Conservation (phyloP, 2,888 invertebrate genomes). For the Choristoneura rosaceana region DNA sequence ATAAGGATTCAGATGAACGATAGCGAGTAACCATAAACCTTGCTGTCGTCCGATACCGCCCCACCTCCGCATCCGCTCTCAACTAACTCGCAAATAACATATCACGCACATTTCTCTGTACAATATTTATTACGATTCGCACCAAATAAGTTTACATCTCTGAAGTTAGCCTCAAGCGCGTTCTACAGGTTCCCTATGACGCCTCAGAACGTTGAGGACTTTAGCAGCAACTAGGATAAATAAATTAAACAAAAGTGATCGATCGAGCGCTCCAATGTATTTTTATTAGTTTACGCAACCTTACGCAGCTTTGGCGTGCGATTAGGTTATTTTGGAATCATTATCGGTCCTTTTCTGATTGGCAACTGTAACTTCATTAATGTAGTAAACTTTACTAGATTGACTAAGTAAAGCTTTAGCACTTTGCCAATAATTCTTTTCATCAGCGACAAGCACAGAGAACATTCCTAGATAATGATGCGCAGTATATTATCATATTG, state of each 20-base stretch:
- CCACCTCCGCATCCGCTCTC: slow-evolving; percentile 43
- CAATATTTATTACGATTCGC: neutral
- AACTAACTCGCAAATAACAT: slow-evolving; percentile 16
- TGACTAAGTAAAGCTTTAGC: neutral
- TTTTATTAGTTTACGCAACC: too few relatives aligned
- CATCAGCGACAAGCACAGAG: slow-evolving; percentile 4
- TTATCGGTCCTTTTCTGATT: too few relatives aligned
- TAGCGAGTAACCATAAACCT: slow-evolving; percentile 72
- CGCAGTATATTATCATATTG: slow-evolving; percentile 31
- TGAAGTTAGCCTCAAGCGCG: too few relatives aligned
- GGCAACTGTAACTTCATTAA: neutral
- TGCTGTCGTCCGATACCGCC: slow-evolving; percentile 68
- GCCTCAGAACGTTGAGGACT: too few relatives aligned
- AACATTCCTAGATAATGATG: slow-evolving; percentile 35
- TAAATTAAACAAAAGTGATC: too few relatives aligned
- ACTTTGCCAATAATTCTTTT: neutral
- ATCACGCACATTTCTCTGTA: slow-evolving; percentile 15
- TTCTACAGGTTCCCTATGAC: too few relatives aligned
- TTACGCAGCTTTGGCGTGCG: too few relatives aligned
- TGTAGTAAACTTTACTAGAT: neutral
- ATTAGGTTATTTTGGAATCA: too few relatives aligned
- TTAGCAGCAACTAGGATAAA: too few relatives aligned
- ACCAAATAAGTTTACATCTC: neutral
- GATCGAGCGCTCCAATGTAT: too few relatives aligned
- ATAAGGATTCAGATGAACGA: slow-evolving; percentile 71